These are phyloP conservation scores for Etheostoma nigrum DNA, from an alignment of 2,797 vertebrate genomes.

Conservation along the genomic window DNA sequence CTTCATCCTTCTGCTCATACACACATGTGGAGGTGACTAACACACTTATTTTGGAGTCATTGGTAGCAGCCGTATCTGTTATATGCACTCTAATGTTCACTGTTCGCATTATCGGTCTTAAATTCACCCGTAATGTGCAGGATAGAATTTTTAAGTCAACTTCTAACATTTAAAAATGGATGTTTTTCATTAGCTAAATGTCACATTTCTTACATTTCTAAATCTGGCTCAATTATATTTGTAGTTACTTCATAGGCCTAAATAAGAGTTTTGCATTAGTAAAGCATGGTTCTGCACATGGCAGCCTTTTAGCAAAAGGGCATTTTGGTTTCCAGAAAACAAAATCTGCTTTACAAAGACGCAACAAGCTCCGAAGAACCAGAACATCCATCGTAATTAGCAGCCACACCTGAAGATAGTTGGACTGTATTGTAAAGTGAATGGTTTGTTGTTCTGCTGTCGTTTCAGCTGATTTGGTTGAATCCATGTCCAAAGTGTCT, in stretches of 20 bases:
- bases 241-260: too few relatives aligned
- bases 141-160: too few relatives aligned
- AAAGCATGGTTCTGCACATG: not conserved
- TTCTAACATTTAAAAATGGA: too few relatives aligned
- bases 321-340: too few relatives aligned
- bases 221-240: too few relatives aligned
- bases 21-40: slow-evolving; percentile 6
- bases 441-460: not conserved
- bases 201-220: too few relatives aligned
- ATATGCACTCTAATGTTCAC: not conserved
- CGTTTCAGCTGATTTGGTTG: not conserved
- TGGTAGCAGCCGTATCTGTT: too few relatives aligned
- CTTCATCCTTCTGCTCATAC: not conserved
- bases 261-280: too few relatives aligned
- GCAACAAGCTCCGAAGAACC: not conserved
- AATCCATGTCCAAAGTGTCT: not conserved
- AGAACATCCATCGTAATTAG: not conserved
- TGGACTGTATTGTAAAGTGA: not conserved
- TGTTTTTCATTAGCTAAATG: too few relatives aligned
- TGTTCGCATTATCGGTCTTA: not conserved
- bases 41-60: too few relatives aligned
- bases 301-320: not conserved
- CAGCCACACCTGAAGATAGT: not conserved
- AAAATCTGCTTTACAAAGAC: not conserved
- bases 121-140: not conserved